Evolutionary conservation across 2,797 vertebrate genomes (phyloP).

Genomic region (Sternarchorhynchus goeldii): DNA sequence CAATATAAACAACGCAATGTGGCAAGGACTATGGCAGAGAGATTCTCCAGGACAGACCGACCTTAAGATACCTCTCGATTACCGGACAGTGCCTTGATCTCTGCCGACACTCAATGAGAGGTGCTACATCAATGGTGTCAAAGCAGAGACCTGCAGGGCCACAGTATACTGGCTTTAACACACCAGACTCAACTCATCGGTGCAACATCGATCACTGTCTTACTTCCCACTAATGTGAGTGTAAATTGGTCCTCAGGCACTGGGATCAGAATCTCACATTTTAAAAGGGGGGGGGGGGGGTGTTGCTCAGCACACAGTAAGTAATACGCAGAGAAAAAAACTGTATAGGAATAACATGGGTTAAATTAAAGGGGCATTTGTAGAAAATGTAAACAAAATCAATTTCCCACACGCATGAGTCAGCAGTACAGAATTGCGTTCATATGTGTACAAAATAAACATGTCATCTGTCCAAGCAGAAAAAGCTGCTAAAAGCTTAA

Average conservation of each 20-base stretch:
- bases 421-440: neutral
- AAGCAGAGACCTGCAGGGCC: constrained; percentile 10
- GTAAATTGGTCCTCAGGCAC: too few relatives aligned
- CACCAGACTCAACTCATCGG: constrained; percentile 1
- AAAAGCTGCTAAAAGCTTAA: constrained; percentile 29
- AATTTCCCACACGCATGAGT: too few relatives aligned
- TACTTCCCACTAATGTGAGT: too few relatives aligned
- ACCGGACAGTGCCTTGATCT: constrained; percentile 7
- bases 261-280: too few relatives aligned
- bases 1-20: constrained; percentile 4
- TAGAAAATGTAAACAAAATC: too few relatives aligned
- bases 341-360: too few relatives aligned
- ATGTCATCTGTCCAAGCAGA: constrained; percentile 24
- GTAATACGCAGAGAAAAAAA: too few relatives aligned
- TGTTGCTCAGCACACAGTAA: too few relatives aligned
- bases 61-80: constrained; percentile 33
- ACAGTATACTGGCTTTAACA: constrained; percentile 12
- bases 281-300: too few relatives aligned
- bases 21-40: neutral
- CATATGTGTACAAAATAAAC: neutral
- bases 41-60: neutral
- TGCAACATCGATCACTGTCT: constrained; percentile 3
- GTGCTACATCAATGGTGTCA: constrained; percentile 42
- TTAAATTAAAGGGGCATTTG: too few relatives aligned
- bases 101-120: constrained; percentile 21